Evolutionary conservation across 2,888 invertebrate genomes (phyloP), one percentile per base, ranked within the genome.

Genomic region (Lissocephala sabroskyi): DNA sequence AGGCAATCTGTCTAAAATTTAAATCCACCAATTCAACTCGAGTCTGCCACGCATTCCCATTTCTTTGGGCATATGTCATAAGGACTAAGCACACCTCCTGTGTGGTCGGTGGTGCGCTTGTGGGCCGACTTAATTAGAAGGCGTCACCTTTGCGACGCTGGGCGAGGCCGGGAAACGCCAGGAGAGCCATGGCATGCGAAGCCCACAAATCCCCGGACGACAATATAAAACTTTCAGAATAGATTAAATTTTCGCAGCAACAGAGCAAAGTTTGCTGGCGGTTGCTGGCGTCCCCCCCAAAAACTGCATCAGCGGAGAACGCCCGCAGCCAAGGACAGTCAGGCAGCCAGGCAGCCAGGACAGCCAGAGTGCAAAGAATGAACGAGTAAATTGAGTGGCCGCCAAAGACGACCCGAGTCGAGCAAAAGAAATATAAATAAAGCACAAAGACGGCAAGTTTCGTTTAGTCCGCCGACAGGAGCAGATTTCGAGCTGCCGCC

Each of bases 311-410:
- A n/a, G n/a, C n/a, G n/a, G 13, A 32, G 30, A 32, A 32, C 11
- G 13, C n/a, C 30, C 30, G 13, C 35, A 35, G 16, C 35, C 35
- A 35, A 32, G 30, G 30, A 11, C 11, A 13, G 11, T 13, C 3
- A 1, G 1, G 1, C 11, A 11, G n/a, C 29, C 11, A 32, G 30
- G n/a, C n/a, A n/a, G n/a, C n/a, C n/a, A 35, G 16, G 16, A 35
- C 16, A 14, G 35, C 14, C 14, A 35, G 16, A 7, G 23, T 7
- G 7, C 3, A 23, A 23, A 23, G 23, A 35, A 35, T 4, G 37
- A 63, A 56, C 52, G 52, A 52, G 56, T 46, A 67, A 65, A 65
- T 65, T 61, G 65, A 64, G 68, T 56, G 65, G 58, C 56, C 49
- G 56, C 52, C 59, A 36, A 57, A 32, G 30, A 2, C 13, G 11